A percentile compares a stretch with the other conserved stretches of the same genome.
These are phyloP conservation scores for Apotomis turbidana DNA, from an alignment of 2,888 invertebrate genomes.

Conservation along the genomic window DNA sequence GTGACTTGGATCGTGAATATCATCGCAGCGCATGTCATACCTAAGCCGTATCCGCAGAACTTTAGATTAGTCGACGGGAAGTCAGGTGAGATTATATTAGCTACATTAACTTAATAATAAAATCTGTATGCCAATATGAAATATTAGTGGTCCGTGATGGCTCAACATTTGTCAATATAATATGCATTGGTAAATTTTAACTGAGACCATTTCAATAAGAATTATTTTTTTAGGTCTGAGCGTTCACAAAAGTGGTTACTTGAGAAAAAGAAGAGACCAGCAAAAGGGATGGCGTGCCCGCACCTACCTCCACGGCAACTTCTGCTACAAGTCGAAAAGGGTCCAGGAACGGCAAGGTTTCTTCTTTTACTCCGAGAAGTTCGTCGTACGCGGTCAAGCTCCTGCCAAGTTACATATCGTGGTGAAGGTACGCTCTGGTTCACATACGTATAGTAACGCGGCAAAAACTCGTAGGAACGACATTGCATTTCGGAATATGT, in stretches of 20 bases:
- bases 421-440: not conserved
- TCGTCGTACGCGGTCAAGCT: constrained; percentile 62
- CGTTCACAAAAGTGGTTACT: constrained; percentile 52
- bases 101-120: not conserved
- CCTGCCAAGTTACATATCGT: constrained; percentile 52
- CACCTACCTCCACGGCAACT: constrained; percentile 61
- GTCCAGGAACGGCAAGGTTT: constrained; percentile 47
- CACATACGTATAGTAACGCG: not conserved
- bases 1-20: constrained; percentile 70
- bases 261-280: constrained; percentile 56
- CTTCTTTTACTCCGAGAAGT: constrained; percentile 68
- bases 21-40: constrained; percentile 66
- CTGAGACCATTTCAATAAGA: not conserved
- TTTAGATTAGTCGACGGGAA: constrained; percentile 61
- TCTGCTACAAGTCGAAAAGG: constrained; percentile 58
- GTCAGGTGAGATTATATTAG: constrained; percentile 50
- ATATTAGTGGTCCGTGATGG: too few species aligned
- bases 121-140: too few species aligned
- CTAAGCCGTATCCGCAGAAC: constrained; percentile 64
- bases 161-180: too few species aligned
- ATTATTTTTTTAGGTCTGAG: constrained; percentile 55
- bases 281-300: constrained; percentile 64
- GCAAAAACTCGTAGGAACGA: too few species aligned
- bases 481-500: not conserved
- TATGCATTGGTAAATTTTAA: too few species aligned